Evolutionary conservation across 1,140 invertebrate genomes (phyloP).

Genomic region (Rhynchophorus ferrugineus): DNA sequence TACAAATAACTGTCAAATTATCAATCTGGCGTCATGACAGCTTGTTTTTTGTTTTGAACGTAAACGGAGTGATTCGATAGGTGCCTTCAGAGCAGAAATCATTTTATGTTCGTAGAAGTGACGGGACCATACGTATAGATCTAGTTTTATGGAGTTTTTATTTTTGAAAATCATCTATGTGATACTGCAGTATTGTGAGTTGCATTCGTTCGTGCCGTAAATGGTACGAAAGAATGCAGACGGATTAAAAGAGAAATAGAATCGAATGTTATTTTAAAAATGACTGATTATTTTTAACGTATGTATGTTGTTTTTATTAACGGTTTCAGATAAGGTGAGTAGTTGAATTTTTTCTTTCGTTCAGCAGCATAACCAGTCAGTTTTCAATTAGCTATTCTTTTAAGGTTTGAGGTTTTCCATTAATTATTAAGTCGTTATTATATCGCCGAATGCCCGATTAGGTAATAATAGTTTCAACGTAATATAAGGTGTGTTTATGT

Average conservation of each 20-base stretch:
- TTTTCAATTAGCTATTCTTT: too few relatives aligned
- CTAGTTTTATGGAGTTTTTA: too few relatives aligned
- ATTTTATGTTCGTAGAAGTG: conserved; percentile 7
- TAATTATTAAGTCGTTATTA: too few relatives aligned
- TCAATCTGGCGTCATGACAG: too few relatives aligned
- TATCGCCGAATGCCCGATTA: too few relatives aligned
- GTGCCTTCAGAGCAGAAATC: conserved; percentile 14
- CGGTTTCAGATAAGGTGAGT: neutral
- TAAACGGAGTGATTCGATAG: conserved; percentile 1
- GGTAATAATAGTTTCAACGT: too few relatives aligned
- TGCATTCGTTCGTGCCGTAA: neutral
- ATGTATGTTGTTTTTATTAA: neutral
- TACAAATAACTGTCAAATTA: too few relatives aligned
- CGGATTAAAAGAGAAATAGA: neutral
- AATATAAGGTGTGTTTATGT: too few relatives aligned
- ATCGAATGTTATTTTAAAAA: conserved; percentile 14
- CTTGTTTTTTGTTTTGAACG: too few relatives aligned
- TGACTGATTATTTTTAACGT: conserved; percentile 21
- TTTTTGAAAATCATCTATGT: neutral
- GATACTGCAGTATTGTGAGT: conserved; percentile 4
- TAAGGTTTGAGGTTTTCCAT: too few relatives aligned
- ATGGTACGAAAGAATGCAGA: neutral
- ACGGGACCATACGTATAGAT: too few relatives aligned
- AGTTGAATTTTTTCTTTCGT: neutral
- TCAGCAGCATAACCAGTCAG: neutral